A percentile compares a stretch with the other conserved stretches of the same genome.
phyloP scores from a whole-genome alignment of 2,888 invertebrate species.

The Caenorhabditis afra region DNA sequence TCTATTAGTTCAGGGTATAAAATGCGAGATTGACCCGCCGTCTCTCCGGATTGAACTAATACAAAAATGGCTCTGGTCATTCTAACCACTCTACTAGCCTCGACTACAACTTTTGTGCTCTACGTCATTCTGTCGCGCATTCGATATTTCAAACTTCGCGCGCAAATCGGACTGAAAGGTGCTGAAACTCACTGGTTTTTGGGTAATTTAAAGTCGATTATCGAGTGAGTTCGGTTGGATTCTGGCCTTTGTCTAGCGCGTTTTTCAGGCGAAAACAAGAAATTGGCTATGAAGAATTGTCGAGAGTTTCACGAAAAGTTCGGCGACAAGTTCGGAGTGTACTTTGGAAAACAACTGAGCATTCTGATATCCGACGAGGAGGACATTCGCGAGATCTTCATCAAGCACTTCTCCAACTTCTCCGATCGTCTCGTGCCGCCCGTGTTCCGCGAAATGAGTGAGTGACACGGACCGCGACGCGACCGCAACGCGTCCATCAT shows the following conservation, averaged over 20 bases:
- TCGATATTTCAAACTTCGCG: slow-evolving; percentile 4
- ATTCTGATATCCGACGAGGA: slow-evolving; percentile 62
- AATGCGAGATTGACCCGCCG: too few relatives aligned
- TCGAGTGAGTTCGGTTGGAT: slow-evolving; percentile 8
- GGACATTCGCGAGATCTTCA: slow-evolving; percentile 69
- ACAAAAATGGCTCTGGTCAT: background rate
- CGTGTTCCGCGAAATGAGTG: slow-evolving; percentile 33
- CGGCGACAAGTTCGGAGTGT: slow-evolving; percentile 58
- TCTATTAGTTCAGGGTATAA: too few relatives aligned
- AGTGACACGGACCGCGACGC: background rate
- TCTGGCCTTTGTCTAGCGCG: too few relatives aligned
- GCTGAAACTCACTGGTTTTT: slow-evolving; percentile 45
- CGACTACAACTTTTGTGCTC: background rate
- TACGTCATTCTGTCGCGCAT: background rate
- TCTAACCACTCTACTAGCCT: background rate
- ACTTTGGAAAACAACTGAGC: slow-evolving; percentile 62
- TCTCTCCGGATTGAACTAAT: too few relatives aligned
- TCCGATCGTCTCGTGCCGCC: slow-evolving; percentile 61
- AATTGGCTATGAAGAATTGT: slow-evolving; percentile 47
- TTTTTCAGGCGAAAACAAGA: slow-evolving; percentile 3
- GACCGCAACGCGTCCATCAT: too few relatives aligned
- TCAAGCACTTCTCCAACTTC: slow-evolving; percentile 72
- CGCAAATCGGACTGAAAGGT: slow-evolving; percentile 46
- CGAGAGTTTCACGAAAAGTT: slow-evolving; percentile 40
- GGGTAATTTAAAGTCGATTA: slow-evolving; percentile 50